Base-by-base conservation (phyloP, 2,888 invertebrate species). In the Drepanosiphum platanoidis region DNA sequence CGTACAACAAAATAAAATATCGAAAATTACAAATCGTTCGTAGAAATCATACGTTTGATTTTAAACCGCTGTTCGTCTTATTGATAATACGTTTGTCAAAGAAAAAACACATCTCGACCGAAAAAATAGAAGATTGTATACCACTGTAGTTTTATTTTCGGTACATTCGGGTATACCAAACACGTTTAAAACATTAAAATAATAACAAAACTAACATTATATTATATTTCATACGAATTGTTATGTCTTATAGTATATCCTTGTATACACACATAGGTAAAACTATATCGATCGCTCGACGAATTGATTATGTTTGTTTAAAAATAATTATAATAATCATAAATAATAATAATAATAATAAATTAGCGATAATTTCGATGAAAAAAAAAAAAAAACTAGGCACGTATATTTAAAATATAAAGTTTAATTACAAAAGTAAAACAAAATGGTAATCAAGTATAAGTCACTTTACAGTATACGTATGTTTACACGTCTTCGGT, bases 171-270 rank as follows among this genome's bases (percentile, higher is more conserved):
- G 34, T 22, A 61, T 39, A 42, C 7, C 39, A 64, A 78, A 39
- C 22, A 78, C 34, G 30, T 42, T 77, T 13, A 27, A 11, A 13
- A 42, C 18, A 39, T 66, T 66, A 64, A n/a, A 30, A 75, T 52
- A 66, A 66, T 66, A 66, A 78, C 42, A 78, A 42, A 78, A 78
- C 64, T 66, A 78, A 42, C 22, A 78, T 4, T 32, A 32, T 52
- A 52, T 18, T 52, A 42, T 64, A 1, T 30, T 78, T 13, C 13
- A n/a, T 66, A n/a, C 30, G n/a, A n/a, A n/a, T n/a, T n/a, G n/a
- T n/a, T n/a, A n/a, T n/a, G n/a, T 66, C 27, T 32, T 66, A 64
- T 32, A 30, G 11, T 61, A 9, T 61, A 61, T n/a, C 27, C 27
- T 9, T 27, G 27, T 27, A 61, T 9, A 46, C 3, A 46, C 1